Base-by-base conservation (phyloP, 1,140 invertebrate genomes). In the Octopus sinensis region DNA sequence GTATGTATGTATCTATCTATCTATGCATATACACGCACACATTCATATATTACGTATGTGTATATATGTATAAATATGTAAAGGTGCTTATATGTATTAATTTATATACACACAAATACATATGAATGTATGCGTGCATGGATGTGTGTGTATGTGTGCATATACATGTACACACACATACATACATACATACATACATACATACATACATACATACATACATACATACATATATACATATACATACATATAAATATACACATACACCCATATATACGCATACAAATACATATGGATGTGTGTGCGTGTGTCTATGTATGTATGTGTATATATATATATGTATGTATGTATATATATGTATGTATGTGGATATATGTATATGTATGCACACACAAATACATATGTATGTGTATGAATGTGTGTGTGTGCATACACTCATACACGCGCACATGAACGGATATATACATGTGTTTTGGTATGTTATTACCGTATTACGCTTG, bases 151-250 rank as follows among this genome's bases (percentile, higher is more conserved):
- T 62, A 62, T 62, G 71, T 73, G 71, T 23, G 71, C 52, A 80
- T 54, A 80, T 73, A 80, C 56, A 80, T 73, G 71, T 54, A 80
- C 52, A 80, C 56, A 80, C 52, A 80, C 54, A 80, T 73, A 80
- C 56, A 80, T 73, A 80, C 51, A 80, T 43, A 80, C 56, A 80
- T 75, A 80, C 56, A 80, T 73, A 73, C 56, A 73, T 80, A 80
- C 23, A 73, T 80, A 80, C 4, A 62, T 62, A 62, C 17, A 62
- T 62, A 62, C 56, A 80, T 71, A 80, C 56, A 80, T 75, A 80
- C 56, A 80, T 73, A 73, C 56, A 73, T 80, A 80, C 23, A 73
- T 80, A 80, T 23, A 62, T 62, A 62, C 17, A 62, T 62, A 62
- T 62, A 62, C 0, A 62, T 62, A 62, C 17, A 62, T 62, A 62